These are phyloP conservation scores for Lacanobia wlatinum DNA, from an alignment of 2,888 invertebrate species.

Conservation along the genomic window DNA sequence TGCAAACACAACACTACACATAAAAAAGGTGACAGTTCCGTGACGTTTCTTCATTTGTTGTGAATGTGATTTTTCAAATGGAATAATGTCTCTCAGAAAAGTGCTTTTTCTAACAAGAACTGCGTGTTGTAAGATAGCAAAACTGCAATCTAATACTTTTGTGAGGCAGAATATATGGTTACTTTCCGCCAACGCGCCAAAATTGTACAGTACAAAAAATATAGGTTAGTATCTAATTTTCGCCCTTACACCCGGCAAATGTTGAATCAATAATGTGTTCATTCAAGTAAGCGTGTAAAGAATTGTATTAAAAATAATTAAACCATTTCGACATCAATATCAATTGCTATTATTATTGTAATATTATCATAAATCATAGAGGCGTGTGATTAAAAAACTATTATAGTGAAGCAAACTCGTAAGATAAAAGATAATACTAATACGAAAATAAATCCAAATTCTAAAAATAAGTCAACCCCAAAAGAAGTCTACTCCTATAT, in stretches of 20 bases:
- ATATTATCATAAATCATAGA: neutral
- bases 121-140: conserved; percentile 78
- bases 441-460: too few species aligned
- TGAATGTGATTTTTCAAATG: conserved; percentile 74
- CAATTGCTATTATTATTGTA: conserved; percentile 2
- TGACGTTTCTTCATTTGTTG: conserved; percentile 74
- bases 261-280: conserved; percentile 25
- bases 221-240: conserved; percentile 83
- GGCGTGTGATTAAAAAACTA: neutral
- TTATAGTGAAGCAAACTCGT: neutral
- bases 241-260: conserved; percentile 36
- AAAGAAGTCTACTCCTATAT: neutral
- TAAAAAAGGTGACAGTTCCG: conserved; percentile 38
- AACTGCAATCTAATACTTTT: conserved; percentile 77
- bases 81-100: conserved; percentile 86
- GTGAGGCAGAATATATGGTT: conserved; percentile 80
- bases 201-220: conserved; percentile 84
- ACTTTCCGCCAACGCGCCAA: conserved; percentile 77
- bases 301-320: neutral
- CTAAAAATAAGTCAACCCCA: neutral
- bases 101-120: conserved; percentile 81
- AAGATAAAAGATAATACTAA: neutral
- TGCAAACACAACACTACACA: neutral
- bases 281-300: neutral
- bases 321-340: neutral